Percentiles rank a stretch among this genome's conserved stretches.
phyloP scores from a whole-genome alignment of 2,888 invertebrate species.

The Spatulosminthurus flaviceps region DNA sequence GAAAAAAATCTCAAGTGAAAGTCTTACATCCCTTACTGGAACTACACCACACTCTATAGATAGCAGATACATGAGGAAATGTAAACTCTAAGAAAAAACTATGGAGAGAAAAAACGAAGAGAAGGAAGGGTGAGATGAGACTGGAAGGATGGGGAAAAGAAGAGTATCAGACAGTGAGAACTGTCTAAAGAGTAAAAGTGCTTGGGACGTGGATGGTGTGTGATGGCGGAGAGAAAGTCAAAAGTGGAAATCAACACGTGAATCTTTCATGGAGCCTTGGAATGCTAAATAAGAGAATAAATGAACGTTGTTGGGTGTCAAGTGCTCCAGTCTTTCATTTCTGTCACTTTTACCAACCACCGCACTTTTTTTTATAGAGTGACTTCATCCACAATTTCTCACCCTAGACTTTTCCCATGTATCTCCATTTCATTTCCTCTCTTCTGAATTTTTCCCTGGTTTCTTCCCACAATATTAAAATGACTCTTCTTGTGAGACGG shows the following conservation, averaged over 20 bases:
- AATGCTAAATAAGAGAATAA: conserved; percentile 13
- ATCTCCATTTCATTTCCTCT: background rate
- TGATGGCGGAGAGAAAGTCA: background rate
- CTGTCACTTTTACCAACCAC: conserved; percentile 7
- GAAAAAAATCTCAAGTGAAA: background rate
- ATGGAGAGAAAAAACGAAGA: too few species aligned
- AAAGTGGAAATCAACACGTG: background rate
- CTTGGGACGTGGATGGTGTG: background rate
- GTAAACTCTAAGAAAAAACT: too few species aligned
- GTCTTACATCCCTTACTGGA: background rate
- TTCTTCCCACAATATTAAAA: background rate
- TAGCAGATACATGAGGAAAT: too few species aligned
- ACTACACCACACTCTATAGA: background rate
- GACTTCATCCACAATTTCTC: background rate
- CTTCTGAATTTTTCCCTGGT: background rate
- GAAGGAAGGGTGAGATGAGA: background rate
- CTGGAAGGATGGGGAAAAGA: background rate
- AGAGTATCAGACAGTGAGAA: background rate
- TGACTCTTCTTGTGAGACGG: background rate
- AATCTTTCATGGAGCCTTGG: background rate
- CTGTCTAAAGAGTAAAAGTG: background rate
- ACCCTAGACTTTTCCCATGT: background rate
- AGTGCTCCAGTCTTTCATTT: conserved; percentile 14
- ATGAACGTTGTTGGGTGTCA: conserved; percentile 10
- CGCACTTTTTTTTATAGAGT: background rate